These are phyloP conservation scores for Autographa pulchrina DNA, from an alignment of 2,888 invertebrate genomes.

Conservation along the genomic window DNA sequence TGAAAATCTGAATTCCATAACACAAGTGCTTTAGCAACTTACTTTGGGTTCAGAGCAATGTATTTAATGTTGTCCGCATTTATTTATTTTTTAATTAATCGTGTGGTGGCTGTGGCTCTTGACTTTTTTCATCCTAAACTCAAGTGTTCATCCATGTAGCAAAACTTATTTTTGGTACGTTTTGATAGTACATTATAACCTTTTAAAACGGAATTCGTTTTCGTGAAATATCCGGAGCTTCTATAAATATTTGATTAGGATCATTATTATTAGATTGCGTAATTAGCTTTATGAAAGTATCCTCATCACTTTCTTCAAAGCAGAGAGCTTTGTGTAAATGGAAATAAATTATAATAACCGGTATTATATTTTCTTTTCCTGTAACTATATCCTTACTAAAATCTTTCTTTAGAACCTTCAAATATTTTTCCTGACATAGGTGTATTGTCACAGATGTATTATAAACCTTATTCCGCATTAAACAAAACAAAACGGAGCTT, in stretches of 20 bases:
- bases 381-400: neutral
- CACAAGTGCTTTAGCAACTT: no score
- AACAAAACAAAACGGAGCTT: conserved; percentile 7
- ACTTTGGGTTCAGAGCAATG: no score
- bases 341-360: neutral
- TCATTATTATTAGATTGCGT: conserved; percentile 4
- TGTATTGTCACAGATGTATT: neutral
- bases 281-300: conserved; percentile 2
- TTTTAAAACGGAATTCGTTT: neutral
- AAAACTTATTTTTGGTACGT: no score
- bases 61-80: no score
- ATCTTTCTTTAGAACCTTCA: conserved; percentile 1
- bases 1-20: no score
- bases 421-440: neutral
- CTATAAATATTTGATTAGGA: conserved; percentile 1
- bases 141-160: no score
- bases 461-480: conserved; percentile 6
- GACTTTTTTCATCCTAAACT: no score
- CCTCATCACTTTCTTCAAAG: neutral
- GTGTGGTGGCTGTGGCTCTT: no score
- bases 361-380: neutral
- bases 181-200: neutral
- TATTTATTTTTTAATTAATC: no score
- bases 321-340: neutral
- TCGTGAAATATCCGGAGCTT: neutral